phyloP scores from a whole-genome alignment of 1,140 invertebrate species.

The Chelonus insularis region DNA sequence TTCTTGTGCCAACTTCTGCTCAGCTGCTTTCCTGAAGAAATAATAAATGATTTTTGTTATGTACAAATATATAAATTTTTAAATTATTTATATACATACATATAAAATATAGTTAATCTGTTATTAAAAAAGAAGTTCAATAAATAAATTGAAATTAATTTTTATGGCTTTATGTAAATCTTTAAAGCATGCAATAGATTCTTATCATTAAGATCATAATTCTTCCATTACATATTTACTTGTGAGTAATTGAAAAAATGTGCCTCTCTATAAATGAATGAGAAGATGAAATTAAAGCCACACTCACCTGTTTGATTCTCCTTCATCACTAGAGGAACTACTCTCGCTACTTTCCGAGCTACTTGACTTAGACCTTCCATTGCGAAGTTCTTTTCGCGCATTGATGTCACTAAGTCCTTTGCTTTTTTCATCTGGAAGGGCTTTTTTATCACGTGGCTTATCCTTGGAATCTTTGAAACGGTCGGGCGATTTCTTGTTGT shows the following conservation, averaged over 20 bases:
- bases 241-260: no score
- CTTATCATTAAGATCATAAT: no score
- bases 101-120: no score
- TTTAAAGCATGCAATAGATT: no score
- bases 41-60: constrained; percentile 24
- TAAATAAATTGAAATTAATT: no score
- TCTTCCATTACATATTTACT: no score
- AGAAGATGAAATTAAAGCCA: constrained; percentile 6
- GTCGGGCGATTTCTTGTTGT: constrained; percentile 45
- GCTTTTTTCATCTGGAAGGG: constrained; percentile 43
- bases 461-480: constrained; percentile 44
- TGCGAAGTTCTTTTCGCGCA: constrained; percentile 51
- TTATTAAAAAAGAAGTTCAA: no score
- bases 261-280: constrained; percentile 28
- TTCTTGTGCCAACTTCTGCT: constrained; percentile 42
- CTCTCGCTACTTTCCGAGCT: constrained; percentile 57
- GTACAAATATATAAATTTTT: no score
- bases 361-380: constrained; percentile 57
- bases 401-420: constrained; percentile 41
- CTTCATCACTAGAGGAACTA: constrained; percentile 54
- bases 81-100: no score
- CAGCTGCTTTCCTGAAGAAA: constrained; percentile 46
- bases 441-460: constrained; percentile 32
- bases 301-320: constrained; percentile 42
- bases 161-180: no score